Evolutionary conservation across 2,888 invertebrate species (phyloP).

Genomic region (Gortyna flavago): DNA sequence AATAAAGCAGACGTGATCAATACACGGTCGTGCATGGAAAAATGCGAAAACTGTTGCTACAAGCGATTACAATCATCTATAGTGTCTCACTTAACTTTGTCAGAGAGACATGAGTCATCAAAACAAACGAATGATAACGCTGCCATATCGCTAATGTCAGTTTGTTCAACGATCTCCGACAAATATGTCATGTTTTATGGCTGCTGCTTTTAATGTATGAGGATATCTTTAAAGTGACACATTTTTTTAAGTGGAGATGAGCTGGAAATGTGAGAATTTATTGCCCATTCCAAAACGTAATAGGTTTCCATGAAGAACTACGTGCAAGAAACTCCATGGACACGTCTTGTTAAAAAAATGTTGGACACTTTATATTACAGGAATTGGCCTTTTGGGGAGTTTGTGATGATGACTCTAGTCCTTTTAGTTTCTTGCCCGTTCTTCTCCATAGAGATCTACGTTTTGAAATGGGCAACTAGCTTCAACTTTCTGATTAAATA

Average conservation of each 20-base stretch:
- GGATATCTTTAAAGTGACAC: not conserved
- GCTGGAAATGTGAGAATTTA: not conserved
- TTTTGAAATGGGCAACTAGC: no score
- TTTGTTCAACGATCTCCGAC: conserved; percentile 39
- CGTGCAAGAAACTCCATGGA: no score
- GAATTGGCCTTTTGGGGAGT: no score
- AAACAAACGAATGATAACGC: conserved; percentile 35
- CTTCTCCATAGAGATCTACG: no score
- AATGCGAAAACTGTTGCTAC: conserved; percentile 12
- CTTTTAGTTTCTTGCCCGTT: no score
- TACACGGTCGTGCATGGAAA: not conserved
- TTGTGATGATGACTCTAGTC: no score
- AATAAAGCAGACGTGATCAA: not conserved
- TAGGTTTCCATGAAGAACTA: no score
- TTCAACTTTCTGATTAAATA: no score
- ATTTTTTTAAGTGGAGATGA: not conserved
- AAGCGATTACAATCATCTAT: conserved; percentile 16
- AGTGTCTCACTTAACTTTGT: conserved; percentile 4
- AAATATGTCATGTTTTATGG: conserved; percentile 41
- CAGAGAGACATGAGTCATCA: conserved; percentile 32
- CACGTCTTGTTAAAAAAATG: no score
- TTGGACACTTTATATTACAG: no score
- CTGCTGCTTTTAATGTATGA: not conserved
- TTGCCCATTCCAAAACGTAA: no score
- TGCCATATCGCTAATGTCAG: conserved; percentile 1